phyloP scores from a whole-genome alignment of 2,113 vertebrate genomes.

The Prionailurus viverrinus region DNA sequence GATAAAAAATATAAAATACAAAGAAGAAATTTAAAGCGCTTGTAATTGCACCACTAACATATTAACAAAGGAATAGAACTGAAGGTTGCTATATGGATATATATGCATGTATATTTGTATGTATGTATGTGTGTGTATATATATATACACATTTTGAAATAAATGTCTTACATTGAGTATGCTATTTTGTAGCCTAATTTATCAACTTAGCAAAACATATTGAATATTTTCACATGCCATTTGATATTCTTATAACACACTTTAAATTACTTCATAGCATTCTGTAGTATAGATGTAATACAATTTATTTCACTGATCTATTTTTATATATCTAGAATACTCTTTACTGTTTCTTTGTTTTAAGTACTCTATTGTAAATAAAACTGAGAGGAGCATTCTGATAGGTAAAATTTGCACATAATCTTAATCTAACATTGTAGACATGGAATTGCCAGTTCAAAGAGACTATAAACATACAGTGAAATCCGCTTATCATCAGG shows the following conservation, averaged over 20 bases:
- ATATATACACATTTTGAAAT: neutral
- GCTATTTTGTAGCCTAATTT: neutral
- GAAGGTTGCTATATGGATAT: neutral
- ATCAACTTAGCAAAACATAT: neutral
- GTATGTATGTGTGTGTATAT: neutral
- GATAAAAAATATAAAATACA: neutral
- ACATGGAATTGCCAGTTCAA: neutral
- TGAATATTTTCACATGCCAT: neutral
- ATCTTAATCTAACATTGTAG: conserved; percentile 24
- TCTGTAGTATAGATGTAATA: neutral
- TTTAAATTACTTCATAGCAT: conserved; percentile 13
- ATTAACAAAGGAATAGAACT: neutral
- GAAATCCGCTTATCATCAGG: neutral
- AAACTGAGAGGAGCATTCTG: neutral
- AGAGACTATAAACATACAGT: neutral
- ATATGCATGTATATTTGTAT: neutral
- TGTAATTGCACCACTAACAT: neutral
- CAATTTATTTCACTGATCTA: neutral
- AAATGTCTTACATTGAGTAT: neutral
- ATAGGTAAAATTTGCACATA: neutral
- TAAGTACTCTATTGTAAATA: neutral
- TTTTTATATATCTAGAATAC: neutral
- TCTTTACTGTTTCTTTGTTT: neutral
- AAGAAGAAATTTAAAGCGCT: neutral
- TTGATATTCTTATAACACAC: neutral